These are phyloP conservation scores for Platerodrilus igneus DNA, from an alignment of 2,888 invertebrate species.

Conservation along the genomic window DNA sequence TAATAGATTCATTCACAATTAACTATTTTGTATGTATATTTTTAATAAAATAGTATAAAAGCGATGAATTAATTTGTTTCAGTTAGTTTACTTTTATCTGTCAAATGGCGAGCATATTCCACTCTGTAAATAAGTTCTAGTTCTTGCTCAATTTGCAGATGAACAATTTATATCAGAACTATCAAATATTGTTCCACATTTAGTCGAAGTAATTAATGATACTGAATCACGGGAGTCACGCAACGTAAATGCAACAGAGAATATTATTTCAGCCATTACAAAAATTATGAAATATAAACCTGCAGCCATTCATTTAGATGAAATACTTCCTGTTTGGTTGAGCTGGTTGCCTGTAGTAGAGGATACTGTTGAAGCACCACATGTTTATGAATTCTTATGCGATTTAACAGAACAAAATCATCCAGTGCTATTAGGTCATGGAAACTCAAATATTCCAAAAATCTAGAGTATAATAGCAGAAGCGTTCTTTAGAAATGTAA, in stretches of 20 bases:
- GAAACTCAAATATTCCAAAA: conserved; percentile 84
- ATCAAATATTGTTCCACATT: conserved; percentile 77
- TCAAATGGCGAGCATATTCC: too few species aligned
- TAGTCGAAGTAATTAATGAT: conserved; percentile 78
- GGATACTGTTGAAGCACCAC: conserved; percentile 92
- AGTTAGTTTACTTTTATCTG: too few species aligned
- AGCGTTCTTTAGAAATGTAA: conserved; percentile 78
- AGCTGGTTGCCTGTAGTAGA: conserved; percentile 95
- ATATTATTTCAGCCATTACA: conserved; percentile 96
- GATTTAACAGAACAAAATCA: conserved; percentile 91
- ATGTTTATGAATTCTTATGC: conserved; percentile 93
- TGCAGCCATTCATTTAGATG: conserved; percentile 77
- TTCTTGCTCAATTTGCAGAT: conserved; percentile 79
- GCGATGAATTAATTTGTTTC: too few species aligned
- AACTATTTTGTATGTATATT: too few species aligned
- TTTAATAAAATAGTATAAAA: too few species aligned
- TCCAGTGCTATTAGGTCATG: conserved; percentile 69
- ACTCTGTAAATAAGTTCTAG: too few species aligned
- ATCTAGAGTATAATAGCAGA: conserved; percentile 87
- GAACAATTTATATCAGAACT: conserved; percentile 70
- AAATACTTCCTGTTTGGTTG: conserved; percentile 84
- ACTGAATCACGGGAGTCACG: conserved; percentile 75
- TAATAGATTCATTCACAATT: too few species aligned
- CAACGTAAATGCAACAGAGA: conserved; percentile 92
- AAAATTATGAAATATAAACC: conserved; percentile 94